These are phyloP conservation scores for Haemorhous mexicanus DNA, from an alignment of 2,113 vertebrate genomes.

Conservation along the genomic window DNA sequence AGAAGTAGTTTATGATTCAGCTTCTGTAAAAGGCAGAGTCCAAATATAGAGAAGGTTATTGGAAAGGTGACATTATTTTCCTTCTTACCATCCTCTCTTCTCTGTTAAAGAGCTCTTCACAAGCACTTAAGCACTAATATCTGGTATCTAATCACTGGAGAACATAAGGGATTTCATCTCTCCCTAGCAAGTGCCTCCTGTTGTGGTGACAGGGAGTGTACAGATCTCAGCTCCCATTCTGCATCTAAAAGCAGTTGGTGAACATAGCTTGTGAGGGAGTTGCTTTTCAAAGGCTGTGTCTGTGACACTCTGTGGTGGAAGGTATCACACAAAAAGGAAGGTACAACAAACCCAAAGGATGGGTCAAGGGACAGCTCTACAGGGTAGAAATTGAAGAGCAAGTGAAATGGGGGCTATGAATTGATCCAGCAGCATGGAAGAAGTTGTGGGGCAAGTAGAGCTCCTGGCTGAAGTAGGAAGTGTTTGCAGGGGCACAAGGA, in stretches of 20 bases:
- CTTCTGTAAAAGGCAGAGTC: not conserved
- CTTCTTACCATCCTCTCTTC: not conserved
- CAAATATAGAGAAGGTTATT: slow-evolving; percentile 26
- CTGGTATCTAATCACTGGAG: not conserved
- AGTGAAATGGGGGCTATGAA: not conserved
- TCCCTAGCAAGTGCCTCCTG: not conserved
- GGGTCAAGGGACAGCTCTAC: not conserved
- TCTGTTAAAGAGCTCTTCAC: not conserved
- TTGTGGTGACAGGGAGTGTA: not conserved
- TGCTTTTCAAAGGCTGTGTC: not conserved
- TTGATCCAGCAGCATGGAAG: not conserved
- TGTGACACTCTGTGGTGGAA: not conserved
- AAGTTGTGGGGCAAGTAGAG: not conserved
- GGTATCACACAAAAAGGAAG: not conserved
- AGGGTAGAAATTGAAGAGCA: not conserved
- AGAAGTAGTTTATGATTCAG: not conserved
- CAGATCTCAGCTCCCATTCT: not conserved
- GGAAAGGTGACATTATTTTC: not conserved
- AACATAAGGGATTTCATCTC: not conserved
- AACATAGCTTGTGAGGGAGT: not conserved
- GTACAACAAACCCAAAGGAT: not conserved
- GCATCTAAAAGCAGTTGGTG: not conserved
- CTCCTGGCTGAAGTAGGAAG: not conserved
- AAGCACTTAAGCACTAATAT: not conserved
- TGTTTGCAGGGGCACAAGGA: not conserved